Evolutionary conservation across 2,113 vertebrate genomes (phyloP).

Genomic region (Antigone vipio): DNA sequence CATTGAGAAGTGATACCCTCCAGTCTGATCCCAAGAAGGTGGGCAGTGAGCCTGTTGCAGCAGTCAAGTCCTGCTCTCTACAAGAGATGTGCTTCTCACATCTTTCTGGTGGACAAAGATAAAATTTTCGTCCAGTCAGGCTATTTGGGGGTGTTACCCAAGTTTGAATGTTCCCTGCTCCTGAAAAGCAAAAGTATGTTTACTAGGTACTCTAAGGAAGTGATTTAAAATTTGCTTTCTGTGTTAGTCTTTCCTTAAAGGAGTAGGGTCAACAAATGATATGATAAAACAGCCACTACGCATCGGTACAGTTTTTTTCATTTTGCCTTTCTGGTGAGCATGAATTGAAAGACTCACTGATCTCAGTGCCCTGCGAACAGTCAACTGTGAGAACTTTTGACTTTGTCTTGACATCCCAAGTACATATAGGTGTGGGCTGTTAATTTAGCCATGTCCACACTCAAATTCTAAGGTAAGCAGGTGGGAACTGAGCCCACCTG

Average conservation of each 20-base stretch:
- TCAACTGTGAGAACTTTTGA: not conserved
- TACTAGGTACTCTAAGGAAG: not conserved
- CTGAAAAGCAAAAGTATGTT: not conserved
- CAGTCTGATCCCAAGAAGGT: not conserved
- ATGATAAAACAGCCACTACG: not conserved
- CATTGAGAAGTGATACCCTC: not conserved
- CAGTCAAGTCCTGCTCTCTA: not conserved
- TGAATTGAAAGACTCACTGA: accelerated
- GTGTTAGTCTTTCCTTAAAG: not conserved
- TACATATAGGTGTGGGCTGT: too few relatives aligned
- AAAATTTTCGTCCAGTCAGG: not conserved
- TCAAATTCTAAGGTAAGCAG: not conserved
- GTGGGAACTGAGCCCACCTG: not conserved
- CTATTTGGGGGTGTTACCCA: not conserved
- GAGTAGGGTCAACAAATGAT: not conserved
- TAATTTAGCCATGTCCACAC: not conserved
- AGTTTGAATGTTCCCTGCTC: not conserved
- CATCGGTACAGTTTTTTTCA: not conserved
- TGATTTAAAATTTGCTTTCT: not conserved
- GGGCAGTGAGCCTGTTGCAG: accelerated
- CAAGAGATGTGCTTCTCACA: not conserved
- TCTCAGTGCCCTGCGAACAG: not conserved
- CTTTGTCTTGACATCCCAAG: not conserved
- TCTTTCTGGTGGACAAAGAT: not conserved
- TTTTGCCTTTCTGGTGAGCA: not conserved